Conservation (phyloP, 1,140 invertebrate genomes). For the Oncopeltus fasciatus region DNA sequence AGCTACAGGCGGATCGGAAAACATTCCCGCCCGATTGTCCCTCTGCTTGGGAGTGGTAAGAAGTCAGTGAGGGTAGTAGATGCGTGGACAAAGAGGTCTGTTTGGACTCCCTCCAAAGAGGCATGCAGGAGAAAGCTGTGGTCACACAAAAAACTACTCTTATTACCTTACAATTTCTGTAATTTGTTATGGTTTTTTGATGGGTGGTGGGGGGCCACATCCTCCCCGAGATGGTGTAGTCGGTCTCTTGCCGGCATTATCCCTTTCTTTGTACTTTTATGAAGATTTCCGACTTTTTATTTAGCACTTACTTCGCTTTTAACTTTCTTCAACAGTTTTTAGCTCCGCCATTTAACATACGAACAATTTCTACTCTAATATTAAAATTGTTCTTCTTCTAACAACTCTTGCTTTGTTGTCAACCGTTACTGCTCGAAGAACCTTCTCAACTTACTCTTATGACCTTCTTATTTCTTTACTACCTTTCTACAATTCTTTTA, state of each 20-base stretch:
- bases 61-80: background rate
- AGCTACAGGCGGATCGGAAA: background rate
- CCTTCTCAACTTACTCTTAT: too few species aligned
- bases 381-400: too few species aligned
- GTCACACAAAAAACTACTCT: slow-evolving; percentile 4
- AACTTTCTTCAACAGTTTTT: too few species aligned
- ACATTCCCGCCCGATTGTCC: too few species aligned
- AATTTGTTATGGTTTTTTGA: slow-evolving; percentile 7
- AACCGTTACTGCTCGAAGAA: too few species aligned
- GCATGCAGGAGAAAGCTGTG: background rate
- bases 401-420: too few species aligned
- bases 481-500: too few species aligned
- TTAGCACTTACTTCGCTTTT: background rate
- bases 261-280: background rate
- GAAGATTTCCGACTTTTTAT: background rate
- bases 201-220: too few species aligned
- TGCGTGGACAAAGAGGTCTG: background rate
- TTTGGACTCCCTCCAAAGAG: background rate
- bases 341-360: too few species aligned
- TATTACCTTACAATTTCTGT: slow-evolving; percentile 10
- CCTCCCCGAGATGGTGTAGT: too few species aligned
- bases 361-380: too few species aligned
- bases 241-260: background rate
- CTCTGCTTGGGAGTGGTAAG: background rate
- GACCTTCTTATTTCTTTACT: too few species aligned